Base-by-base conservation (phyloP, 1,140 invertebrate genomes). In the Metaphire vulgaris region DNA sequence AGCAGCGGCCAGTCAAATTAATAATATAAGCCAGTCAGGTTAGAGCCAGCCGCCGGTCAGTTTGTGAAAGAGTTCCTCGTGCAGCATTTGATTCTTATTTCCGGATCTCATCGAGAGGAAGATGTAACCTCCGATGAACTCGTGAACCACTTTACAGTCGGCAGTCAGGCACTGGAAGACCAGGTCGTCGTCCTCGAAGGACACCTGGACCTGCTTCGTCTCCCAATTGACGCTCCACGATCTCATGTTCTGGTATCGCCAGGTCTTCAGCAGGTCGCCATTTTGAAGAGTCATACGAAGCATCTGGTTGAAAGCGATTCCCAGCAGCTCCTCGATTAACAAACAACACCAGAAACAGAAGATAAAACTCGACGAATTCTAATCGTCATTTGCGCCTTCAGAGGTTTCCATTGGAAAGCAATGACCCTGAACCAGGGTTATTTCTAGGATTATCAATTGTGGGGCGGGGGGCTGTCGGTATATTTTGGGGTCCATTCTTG, bases 201-300 rank as follows among this genome's bases (percentile, higher is more conserved):
- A 30, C 31, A 99, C 92, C 91, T 96, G 96, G 91, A 99, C 95
- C 84, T 97, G 93, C 83, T 96, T 95, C 0, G 96, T 93, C 85
- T 99, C 96, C 97, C 97, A 99, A 85, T 99, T 99, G 0, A 99
- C 95, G 85, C 98, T 97, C 97, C 97, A 99, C 14, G 96, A 83
- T 72, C 98, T 97, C 92, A 99, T 96, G 1, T 92, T 94, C 81
- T 93, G 95, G 84, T 94, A 99, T 80, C 96, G 89, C 96, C 97
- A 99, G 0, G 97, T 98, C 86, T 98, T 98, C 41, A 97, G 88
- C 83, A 96, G 94, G 86, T 99, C 96, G 0, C 97, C 97, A 69
- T 91, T 92, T 80, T 90, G 90, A 0, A 95, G 88, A 80, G 99
- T 96, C 90, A 99, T 95, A 76, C 93, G 89, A 92, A 99, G 98